Base-by-base conservation (phyloP, 1,140 invertebrate genomes). In the Papilio xuthus region DNA sequence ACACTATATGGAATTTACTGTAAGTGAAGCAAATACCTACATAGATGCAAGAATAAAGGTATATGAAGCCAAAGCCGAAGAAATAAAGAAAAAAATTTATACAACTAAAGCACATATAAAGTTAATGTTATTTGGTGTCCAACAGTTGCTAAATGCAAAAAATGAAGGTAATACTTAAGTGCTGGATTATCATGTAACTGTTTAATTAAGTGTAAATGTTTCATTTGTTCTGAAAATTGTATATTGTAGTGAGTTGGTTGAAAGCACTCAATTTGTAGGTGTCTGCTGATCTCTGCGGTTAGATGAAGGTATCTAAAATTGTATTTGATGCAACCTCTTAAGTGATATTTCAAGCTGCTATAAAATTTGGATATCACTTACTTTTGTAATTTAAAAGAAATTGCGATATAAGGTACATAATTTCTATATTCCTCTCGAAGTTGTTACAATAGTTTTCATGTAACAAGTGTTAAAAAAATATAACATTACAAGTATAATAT, bases 61-160 rank as follows among this genome's bases (percentile, higher is more conserved):
- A 0, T 93, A 97, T 13, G 96, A 96, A 78, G 92, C 90, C n/a
- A 94, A 96, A 85, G 94, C 95, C 10, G 94, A 95, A 26, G 94
- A 96, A 83, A 87, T 97, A 18, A 94, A 95, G 8, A 94, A 96
- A 69, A 95, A 97, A 83, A 96, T 96, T 79, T 94, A 96, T 1
- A 95, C 95, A 82, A 96, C 96, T 0, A 97, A 97, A 83, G 96
- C 97, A 10, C 95, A 97, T 85, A 98, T 98, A 78, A 98, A 98
- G 89, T 89, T 98, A 80, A 95, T 97, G 79, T 91, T 97, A 15
- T 93, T 96, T 83, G 95, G 95, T 10, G 95, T 97, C 23, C 92
- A 93, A 70, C 95, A 97, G 82, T 87, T 96, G 53, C 94, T 90
- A 37, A 83, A 83, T 70, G 69, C 73, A 79, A 84, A 69, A 67